Evolutionary conservation across 2,888 invertebrate species (phyloP).

Genomic region (Barypeithes pellucidus): DNA sequence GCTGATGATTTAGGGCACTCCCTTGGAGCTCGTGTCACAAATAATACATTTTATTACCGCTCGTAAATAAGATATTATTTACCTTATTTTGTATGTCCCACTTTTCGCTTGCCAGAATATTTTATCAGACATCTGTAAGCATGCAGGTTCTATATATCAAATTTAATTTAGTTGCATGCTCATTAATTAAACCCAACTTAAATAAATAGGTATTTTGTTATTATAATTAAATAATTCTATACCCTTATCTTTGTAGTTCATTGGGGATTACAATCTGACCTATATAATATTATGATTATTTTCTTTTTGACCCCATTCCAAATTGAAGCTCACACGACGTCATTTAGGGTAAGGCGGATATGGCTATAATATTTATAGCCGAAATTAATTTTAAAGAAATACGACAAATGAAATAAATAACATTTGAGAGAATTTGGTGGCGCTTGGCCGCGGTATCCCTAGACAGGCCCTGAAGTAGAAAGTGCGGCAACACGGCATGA

Average conservation of each 20-base stretch:
- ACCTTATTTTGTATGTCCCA: neutral
- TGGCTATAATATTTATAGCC: neutral
- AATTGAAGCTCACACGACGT: neutral
- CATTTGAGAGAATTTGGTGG: too few relatives aligned
- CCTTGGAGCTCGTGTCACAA: too few relatives aligned
- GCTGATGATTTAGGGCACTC: too few relatives aligned
- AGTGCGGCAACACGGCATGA: too few relatives aligned
- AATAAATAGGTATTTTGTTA: slow-evolving; percentile 6
- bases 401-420: too few relatives aligned
- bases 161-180: slow-evolving; percentile 8
- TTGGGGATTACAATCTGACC: slow-evolving; percentile 20
- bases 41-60: too few relatives aligned
- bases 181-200: slow-evolving; percentile 7
- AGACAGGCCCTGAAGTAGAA: too few relatives aligned
- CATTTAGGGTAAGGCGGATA: neutral
- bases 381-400: neutral
- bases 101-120: neutral
- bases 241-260: slow-evolving; percentile 1
- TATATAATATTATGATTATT: slow-evolving; percentile 5
- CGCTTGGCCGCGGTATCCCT: too few relatives aligned
- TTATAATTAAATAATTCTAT: slow-evolving; percentile 1
- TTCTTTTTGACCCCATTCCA: slow-evolving; percentile 5
- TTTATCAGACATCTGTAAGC: neutral
- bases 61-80: too few relatives aligned
- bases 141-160: neutral